phyloP scores from a whole-genome alignment of 2,797 vertebrate genomes.

The Xiphorhynchus erythropygius region DNA sequence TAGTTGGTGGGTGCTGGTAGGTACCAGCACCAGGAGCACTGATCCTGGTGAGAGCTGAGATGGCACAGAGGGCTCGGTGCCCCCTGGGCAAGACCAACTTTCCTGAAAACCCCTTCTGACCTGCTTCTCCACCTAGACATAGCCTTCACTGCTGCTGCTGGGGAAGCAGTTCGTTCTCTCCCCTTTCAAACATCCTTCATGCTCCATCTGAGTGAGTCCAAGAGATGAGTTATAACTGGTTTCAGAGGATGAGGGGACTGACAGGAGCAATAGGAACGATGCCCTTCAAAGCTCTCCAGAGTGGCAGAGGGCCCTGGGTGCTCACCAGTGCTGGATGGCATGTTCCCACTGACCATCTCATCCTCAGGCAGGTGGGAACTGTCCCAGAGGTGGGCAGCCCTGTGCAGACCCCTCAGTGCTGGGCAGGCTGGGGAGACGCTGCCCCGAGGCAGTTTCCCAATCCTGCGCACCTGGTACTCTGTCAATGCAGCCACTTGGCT shows the following conservation, averaged over 20 bases:
- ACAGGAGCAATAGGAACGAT: neutral
- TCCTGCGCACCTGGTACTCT: constrained; percentile 55
- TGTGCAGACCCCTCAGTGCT: neutral
- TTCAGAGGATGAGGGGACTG: neutral
- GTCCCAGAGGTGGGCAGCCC: neutral
- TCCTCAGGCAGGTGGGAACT: neutral
- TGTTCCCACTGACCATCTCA: neutral
- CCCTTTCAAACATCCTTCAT: neutral
- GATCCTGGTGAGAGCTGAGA: neutral
- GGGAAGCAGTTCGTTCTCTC: neutral
- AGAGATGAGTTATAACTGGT: neutral
- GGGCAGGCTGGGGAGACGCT: neutral
- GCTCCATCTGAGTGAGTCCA: neutral
- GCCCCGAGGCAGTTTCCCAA: constrained; percentile 13
- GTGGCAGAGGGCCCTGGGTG: neutral
- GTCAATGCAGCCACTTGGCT: constrained; percentile 66
- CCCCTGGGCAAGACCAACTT: neutral
- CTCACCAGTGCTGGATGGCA: neutral
- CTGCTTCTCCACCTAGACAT: neutral
- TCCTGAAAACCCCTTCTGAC: neutral
- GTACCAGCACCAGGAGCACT: neutral
- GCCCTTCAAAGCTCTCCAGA: neutral
- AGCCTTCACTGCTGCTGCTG: constrained; percentile 22
- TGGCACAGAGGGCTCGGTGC: accelerated
- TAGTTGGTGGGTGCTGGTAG: neutral